Evolutionary conservation across 2,888 invertebrate genomes (phyloP).

Genomic region (Phyllotreta cruciferae): DNA sequence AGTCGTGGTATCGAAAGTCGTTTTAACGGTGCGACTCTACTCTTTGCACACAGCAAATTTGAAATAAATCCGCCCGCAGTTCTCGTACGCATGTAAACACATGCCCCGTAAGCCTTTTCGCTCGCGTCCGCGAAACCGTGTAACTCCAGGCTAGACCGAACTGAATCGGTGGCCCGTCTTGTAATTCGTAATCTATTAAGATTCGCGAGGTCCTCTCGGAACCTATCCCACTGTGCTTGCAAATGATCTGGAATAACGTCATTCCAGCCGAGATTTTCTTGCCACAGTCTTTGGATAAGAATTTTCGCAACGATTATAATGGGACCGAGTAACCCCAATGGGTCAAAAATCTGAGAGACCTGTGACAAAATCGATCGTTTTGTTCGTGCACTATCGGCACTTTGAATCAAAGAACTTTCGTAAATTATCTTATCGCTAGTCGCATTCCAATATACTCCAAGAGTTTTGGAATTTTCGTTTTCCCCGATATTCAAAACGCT

Average conservation of each 20-base stretch:
- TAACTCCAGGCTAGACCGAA: no score
- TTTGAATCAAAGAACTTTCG: background rate
- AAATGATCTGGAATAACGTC: conserved; percentile 22
- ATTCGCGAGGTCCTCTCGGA: no score
- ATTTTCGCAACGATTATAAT: conserved; percentile 20
- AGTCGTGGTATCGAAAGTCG: conserved; percentile 31
- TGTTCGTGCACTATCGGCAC: background rate
- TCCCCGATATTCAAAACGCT: background rate
- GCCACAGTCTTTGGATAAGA: conserved; percentile 35
- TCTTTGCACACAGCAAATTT: conserved; percentile 48
- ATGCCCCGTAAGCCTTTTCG: no score
- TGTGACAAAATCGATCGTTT: conserved; percentile 20
- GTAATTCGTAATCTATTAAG: no score
- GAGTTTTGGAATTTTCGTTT: conserved; percentile 7
- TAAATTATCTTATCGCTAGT: conserved; percentile 1
- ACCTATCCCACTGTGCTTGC: no score
- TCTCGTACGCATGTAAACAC: no score
- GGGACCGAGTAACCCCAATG: conserved; percentile 23
- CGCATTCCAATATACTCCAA: conserved; percentile 23
- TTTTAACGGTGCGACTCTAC: conserved; percentile 43
- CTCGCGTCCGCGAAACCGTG: no score
- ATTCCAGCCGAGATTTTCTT: conserved; percentile 40
- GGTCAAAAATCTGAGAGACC: conserved; percentile 21
- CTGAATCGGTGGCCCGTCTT: no score
- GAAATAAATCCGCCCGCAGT: no score